A percentile compares a stretch with the other conserved stretches of the same genome.
Conservation (phyloP, 2,888 invertebrate genomes). For the Spilarctia lutea region DNA sequence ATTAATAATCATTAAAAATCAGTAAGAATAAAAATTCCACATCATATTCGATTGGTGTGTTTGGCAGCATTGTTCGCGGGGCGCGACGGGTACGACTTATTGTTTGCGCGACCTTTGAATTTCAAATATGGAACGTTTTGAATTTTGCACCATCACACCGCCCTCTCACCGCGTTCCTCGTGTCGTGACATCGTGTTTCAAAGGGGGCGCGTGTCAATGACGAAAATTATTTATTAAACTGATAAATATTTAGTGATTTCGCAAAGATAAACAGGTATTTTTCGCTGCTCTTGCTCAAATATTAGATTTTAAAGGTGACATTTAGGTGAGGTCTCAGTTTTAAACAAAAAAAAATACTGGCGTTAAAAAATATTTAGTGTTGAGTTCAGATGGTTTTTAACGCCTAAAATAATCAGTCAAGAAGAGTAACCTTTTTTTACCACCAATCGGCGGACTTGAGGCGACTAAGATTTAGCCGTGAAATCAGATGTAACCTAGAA, state of each 20-base stretch:
- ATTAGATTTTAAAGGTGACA: not conserved
- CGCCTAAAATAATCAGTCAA: not conserved
- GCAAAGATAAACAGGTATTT: not conserved
- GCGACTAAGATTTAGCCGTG: too few species aligned
- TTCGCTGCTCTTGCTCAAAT: not conserved
- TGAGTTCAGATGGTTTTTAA: not conserved
- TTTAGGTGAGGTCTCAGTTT: not conserved
- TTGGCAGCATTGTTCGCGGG: slow-evolving; percentile 64
- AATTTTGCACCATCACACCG: slow-evolving; percentile 55
- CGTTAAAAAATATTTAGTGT: not conserved
- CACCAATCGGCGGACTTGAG: too few species aligned
- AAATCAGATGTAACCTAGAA: too few species aligned
- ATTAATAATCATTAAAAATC: slow-evolving; percentile 46
- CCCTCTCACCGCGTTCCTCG: slow-evolving; percentile 29
- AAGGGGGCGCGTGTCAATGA: slow-evolving; percentile 47
- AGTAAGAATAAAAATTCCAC: slow-evolving; percentile 52
- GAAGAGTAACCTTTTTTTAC: not conserved
- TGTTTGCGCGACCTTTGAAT: slow-evolving; percentile 66
- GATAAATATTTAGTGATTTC: slow-evolving; percentile 17
- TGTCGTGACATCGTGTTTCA: slow-evolving; percentile 45
- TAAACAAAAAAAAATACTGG: too few species aligned
- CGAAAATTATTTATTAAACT: slow-evolving; percentile 19
- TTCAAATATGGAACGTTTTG: slow-evolving; percentile 61
- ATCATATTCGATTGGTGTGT: slow-evolving; percentile 55
- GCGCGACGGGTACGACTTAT: slow-evolving; percentile 57